Percentiles rank a stretch among this genome's conserved stretches.
These are phyloP conservation scores for Acanthosepion lycidas DNA, from an alignment of 2,888 invertebrate species.

Conservation along the genomic window DNA sequence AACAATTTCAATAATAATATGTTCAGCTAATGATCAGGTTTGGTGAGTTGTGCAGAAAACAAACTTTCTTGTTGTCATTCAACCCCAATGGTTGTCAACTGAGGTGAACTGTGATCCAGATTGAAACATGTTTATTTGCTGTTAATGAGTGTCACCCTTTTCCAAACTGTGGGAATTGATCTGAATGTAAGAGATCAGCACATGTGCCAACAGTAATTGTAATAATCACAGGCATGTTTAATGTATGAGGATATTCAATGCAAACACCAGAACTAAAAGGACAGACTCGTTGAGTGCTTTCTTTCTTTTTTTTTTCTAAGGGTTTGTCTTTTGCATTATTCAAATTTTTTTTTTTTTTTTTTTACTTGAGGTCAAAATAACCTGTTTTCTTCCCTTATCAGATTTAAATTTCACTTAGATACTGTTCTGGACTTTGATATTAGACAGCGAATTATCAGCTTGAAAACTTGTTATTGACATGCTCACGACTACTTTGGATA, in stretches of 20 bases:
- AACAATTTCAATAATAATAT: too few relatives aligned
- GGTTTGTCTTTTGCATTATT: background rate
- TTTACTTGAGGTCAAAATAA: background rate
- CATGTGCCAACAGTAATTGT: background rate
- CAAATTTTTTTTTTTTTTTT: background rate
- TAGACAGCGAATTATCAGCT: background rate
- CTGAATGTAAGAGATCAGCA: background rate
- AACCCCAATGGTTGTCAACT: too few relatives aligned
- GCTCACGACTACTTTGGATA: too few relatives aligned
- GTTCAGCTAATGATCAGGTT: too few relatives aligned
- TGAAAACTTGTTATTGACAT: background rate
- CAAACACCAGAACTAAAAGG: background rate
- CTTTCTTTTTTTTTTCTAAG: background rate
- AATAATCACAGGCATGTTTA: background rate
- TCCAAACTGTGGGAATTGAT: background rate
- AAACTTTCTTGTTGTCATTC: too few relatives aligned
- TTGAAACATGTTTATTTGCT: constrained; percentile 33
- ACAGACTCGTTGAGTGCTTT: background rate
- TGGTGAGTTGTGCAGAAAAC: too few relatives aligned
- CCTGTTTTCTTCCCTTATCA: background rate
- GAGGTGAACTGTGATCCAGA: background rate
- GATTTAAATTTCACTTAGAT: background rate
- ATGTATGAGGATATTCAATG: background rate
- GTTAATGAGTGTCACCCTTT: background rate
- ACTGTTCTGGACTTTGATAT: background rate